Percentiles rank a stretch among this genome's conserved stretches.
phyloP scores from a whole-genome alignment of 2,888 invertebrate genomes.

The Stenotaenia linearis region DNA sequence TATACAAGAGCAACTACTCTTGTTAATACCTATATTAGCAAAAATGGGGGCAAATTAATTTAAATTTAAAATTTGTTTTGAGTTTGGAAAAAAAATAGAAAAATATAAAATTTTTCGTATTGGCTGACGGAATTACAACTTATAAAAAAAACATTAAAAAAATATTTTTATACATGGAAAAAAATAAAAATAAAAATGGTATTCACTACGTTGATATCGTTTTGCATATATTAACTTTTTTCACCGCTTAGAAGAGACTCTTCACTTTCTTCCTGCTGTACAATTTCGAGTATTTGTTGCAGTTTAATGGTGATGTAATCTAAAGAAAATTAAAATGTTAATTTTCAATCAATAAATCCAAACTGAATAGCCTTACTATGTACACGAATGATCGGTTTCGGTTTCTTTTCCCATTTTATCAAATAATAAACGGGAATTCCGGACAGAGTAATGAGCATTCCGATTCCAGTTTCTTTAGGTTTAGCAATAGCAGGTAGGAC shows the following conservation, averaged over 20 bases:
- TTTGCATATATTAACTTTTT: background rate
- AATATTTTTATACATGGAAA: background rate
- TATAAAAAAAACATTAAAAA: too few species aligned
- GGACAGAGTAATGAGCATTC: constrained; percentile 66
- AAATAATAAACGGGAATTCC: constrained; percentile 72
- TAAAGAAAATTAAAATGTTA: constrained; percentile 15
- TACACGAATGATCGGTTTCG: background rate
- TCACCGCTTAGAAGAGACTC: background rate
- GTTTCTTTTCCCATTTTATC: constrained; percentile 24
- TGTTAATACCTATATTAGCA: too few species aligned
- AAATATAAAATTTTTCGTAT: too few species aligned
- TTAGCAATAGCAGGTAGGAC: constrained; percentile 70
- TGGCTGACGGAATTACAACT: too few species aligned
- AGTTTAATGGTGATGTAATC: constrained; percentile 31
- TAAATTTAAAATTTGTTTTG: too few species aligned
- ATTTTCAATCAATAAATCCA: background rate
- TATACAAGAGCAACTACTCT: background rate
- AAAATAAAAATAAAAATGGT: background rate
- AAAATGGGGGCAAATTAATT: too few species aligned
- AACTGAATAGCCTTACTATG: constrained; percentile 1
- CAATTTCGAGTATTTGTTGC: constrained; percentile 33
- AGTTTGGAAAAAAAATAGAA: too few species aligned
- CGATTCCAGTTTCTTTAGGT: constrained; percentile 67
- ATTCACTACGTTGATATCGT: background rate
- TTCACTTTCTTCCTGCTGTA: constrained; percentile 29